Evolutionary conservation across 2,888 invertebrate species (phyloP).

Genomic region (Rhorus exstirpatorius): DNA sequence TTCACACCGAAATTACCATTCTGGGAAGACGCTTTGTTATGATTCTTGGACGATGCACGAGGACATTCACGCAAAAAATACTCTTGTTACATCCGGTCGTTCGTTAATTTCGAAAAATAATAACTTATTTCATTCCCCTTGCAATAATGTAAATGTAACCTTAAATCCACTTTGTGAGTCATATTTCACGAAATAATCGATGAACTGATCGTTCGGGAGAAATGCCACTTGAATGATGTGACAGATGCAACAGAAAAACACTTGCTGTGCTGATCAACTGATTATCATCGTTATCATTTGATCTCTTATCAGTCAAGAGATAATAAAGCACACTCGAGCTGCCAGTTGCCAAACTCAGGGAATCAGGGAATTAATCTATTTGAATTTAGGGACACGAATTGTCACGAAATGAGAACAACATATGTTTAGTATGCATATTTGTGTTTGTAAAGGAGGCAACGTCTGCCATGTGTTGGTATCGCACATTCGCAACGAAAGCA

Average conservation of each 20-base stretch:
- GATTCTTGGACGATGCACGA: background rate
- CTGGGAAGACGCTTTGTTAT: background rate
- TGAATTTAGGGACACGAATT: conserved; percentile 1
- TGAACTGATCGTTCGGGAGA: background rate
- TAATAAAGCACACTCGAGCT: conserved; percentile 3
- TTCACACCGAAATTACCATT: conserved; percentile 23
- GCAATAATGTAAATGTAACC: conserved; percentile 28
- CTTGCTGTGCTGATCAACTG: background rate
- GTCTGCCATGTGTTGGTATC: background rate
- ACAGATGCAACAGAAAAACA: background rate
- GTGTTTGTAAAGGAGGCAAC: background rate
- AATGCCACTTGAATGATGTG: background rate
- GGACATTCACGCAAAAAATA: background rate
- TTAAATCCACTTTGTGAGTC: conserved; percentile 19
- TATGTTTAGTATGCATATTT: background rate
- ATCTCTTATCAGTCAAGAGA: background rate
- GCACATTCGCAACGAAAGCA: too few species aligned
- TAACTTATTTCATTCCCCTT: background rate
- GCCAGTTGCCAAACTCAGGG: background rate
- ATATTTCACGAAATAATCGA: conserved; percentile 32
- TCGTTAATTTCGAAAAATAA: background rate
- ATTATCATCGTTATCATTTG: background rate
- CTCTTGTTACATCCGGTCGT: background rate
- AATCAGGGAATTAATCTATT: background rate
- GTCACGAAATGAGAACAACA: background rate